Base-by-base conservation (phyloP, 2,797 vertebrate genomes). In the Anolis apletophallus region DNA sequence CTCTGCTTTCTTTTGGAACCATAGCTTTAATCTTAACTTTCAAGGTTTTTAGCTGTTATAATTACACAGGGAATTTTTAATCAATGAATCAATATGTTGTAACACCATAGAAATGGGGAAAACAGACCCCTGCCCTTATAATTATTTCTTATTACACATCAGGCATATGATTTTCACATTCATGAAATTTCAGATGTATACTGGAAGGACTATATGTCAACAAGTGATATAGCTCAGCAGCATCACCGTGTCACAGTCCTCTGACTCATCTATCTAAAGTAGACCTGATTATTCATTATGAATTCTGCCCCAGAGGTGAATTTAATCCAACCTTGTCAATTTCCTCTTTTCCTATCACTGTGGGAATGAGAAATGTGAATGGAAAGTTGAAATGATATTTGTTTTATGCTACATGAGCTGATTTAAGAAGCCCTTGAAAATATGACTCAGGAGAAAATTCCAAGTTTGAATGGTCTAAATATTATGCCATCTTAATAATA, bases 401-500 rank as follows among this genome's bases (percentile, higher is more conserved):
- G 14, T 61, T 85, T 80, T 21, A 74, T 52, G 34, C n/a, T 29
- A 26, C 57, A 80, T 61, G 26, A n/a, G 52, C 2, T 64, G 46
- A 68, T 64, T 80, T 73, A 64, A 80, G n/a, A 72, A n/a, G 34
- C 8, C 52, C 50, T 32, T 76, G 19, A 59, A 75, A 77, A 8
- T 19, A 34, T 7, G 14, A 86, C 2, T 46, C 26, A n/a, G 59
- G 34, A 75, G 40, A 68, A 75, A 5, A 19, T 7, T 76, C 29
- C 46, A 52, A 73, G 1, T 69, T 77, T 4, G 8, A 73, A 79
- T 36, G 11, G 16, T 26, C 32, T 17, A 40, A 73, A 32, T 36
- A 79, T 36, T 29, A 71, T 87, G 40, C 40, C 50, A 29, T 64
- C 5, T 78, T 64, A 73, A 80, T 87, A 88, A 90, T 88, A 87